These are phyloP conservation scores for Mungos mungo DNA, from an alignment of 2,113 vertebrate species.

Conservation along the genomic window DNA sequence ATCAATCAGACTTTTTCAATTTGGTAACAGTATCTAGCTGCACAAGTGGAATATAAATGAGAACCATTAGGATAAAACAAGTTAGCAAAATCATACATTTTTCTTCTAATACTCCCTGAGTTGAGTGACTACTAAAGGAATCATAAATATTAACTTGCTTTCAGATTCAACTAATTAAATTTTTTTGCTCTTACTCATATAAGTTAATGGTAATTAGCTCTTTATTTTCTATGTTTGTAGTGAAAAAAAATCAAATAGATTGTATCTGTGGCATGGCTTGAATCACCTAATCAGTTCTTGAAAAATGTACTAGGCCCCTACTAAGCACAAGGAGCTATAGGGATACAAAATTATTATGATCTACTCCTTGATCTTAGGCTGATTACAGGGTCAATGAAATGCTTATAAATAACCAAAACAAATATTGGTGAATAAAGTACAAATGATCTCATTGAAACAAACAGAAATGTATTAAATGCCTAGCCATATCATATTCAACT, in stretches of 20 bases:
- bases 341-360: background rate
- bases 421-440: background rate
- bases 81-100: background rate
- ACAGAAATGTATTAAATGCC: background rate
- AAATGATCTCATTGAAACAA: background rate
- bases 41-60: background rate
- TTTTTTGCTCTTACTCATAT: background rate
- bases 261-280: background rate
- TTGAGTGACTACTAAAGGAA: background rate
- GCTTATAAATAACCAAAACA: conserved; percentile 6
- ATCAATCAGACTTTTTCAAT: background rate
- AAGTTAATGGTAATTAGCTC: background rate
- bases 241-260: conserved; percentile 25
- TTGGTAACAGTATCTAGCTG: background rate
- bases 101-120: background rate
- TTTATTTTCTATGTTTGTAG: background rate
- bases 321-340: background rate
- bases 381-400: background rate
- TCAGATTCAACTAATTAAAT: background rate
- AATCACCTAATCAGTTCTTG: background rate
- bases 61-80: background rate
- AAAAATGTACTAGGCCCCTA: background rate
- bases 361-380: background rate
- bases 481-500: background rate
- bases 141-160: background rate